phyloP scores from a whole-genome alignment of 1,140 invertebrate species.

The Drosophila malerkotliana region DNA sequence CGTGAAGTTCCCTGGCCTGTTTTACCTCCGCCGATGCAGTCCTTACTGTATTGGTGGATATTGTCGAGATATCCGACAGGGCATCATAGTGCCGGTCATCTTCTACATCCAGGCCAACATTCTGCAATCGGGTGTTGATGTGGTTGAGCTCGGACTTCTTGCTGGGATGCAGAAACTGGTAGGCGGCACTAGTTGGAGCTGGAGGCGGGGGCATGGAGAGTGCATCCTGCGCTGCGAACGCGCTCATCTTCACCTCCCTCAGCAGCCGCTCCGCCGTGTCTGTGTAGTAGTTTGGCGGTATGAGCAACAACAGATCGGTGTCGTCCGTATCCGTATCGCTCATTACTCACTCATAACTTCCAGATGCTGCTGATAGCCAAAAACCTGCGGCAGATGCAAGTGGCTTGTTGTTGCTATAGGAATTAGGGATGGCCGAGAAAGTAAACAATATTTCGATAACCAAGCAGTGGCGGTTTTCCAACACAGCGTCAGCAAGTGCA shows the following conservation, averaged over 20 bases:
- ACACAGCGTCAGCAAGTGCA: not conserved
- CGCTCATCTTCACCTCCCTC: slow-evolving; percentile 44
- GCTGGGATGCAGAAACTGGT: slow-evolving; percentile 67
- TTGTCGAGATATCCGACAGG: slow-evolving; percentile 73
- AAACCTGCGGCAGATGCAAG: slow-evolving; percentile 32
- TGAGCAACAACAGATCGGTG: slow-evolving; percentile 90
- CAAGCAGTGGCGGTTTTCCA: not conserved
- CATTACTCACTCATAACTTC: slow-evolving; percentile 85
- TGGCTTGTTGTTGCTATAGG: slow-evolving; percentile 29
- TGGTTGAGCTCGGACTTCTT: slow-evolving; percentile 74
- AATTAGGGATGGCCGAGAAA: slow-evolving; percentile 14
- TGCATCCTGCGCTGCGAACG: slow-evolving; percentile 45
- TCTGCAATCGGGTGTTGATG: slow-evolving; percentile 70
- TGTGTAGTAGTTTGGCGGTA: slow-evolving; percentile 89
- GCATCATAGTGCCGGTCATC: slow-evolving; percentile 39
- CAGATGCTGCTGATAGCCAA: slow-evolving; percentile 9
- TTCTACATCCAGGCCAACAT: slow-evolving; percentile 49
- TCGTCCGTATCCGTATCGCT: slow-evolving; percentile 91
- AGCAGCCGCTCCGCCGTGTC: slow-evolving; percentile 48
- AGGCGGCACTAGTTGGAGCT: slow-evolving; percentile 57
- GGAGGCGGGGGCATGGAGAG: slow-evolving; percentile 59
- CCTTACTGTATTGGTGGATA: slow-evolving; percentile 71
- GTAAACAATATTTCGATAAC: slow-evolving; percentile 27
- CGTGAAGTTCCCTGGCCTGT: slow-evolving; percentile 29
- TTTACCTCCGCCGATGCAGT: slow-evolving; percentile 38